Base-by-base conservation (phyloP, 2,888 invertebrate genomes). In the Melangyna quadrimaculata region DNA sequence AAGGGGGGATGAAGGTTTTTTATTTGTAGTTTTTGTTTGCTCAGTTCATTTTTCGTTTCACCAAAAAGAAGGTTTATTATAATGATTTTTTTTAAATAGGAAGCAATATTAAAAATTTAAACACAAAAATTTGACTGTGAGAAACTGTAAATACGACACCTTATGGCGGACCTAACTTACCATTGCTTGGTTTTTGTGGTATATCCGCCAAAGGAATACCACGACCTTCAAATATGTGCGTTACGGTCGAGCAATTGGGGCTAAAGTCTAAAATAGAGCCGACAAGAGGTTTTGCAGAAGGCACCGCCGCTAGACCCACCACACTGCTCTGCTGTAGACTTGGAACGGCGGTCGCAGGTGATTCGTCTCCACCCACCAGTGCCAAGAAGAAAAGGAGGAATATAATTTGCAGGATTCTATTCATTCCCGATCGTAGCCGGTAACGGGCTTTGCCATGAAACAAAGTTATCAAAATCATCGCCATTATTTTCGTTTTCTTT, bases 141-240 rank as follows among this genome's bases (percentile, higher is more conserved):
- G 67, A 51, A 51, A 43, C 5, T 43, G 48, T 35, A 67, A n/a
- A 48, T 45, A 27, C 10, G 45, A 45, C 12, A 63, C 19, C 29
- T 12, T 57, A 4, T 43, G 9, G 10, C 32, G 48, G 3, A 27
- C 14, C 12, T 2, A 35, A 91, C 93, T 93, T 89, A 93, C 93
- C 93, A 90, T 93, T 92, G 73, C 93, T 92, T 24, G 93, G 93
- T 78, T 93, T 93, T 88, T 92, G 93, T 12, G 93, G 93, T 89
- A 93, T 93, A 61, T 93, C 93, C 40, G 90, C 91, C 73, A 90
- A 89, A 82, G 93, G 93, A 88, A 93, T 93, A 75, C 93, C 93
- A 78, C 93, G 92, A 17, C 91, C 89, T 89, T 92, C 92, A 87
- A 93, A 93, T 78, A 93, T 91, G 73, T 93, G 91, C 87, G 90